Evolutionary conservation across 2,888 invertebrate genomes (phyloP).

Genomic region (Phyllotreta cruciferae): DNA sequence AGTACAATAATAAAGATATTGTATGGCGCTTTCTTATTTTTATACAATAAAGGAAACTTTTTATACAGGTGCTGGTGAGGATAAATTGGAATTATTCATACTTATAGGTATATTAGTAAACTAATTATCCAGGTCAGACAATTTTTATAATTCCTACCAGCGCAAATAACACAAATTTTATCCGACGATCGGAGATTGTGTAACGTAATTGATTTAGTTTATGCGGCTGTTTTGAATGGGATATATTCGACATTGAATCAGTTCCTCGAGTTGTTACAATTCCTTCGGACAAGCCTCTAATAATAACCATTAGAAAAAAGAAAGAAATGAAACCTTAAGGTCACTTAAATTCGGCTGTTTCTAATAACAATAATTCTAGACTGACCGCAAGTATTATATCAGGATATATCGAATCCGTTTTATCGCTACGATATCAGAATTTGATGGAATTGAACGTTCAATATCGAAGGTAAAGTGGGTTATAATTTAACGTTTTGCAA

Average conservation of each 20-base stretch:
- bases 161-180: no score
- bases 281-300: constrained; percentile 18
- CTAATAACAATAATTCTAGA: background rate
- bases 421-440: no score
- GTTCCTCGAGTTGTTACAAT: constrained; percentile 22
- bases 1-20: no score
- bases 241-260: constrained; percentile 13
- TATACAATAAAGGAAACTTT: background rate
- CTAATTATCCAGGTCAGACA: no score
- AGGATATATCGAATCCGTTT: no score
- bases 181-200: constrained; percentile 11
- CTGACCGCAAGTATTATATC: no score
- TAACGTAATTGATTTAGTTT: constrained; percentile 15
- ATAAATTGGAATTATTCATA: background rate
- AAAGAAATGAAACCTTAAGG: constrained; percentile 18
- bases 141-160: no score
- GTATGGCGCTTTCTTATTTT: no score
- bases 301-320: background rate
- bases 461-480: no score
- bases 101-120: no score
- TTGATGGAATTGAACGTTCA: no score
- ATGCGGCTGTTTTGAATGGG: constrained; percentile 12
- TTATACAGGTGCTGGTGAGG: background rate
- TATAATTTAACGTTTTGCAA: no score
- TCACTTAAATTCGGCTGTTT: constrained; percentile 12